phyloP scores from a whole-genome alignment of 2,113 vertebrate species.

The Gobiocypris rarus region DNA sequence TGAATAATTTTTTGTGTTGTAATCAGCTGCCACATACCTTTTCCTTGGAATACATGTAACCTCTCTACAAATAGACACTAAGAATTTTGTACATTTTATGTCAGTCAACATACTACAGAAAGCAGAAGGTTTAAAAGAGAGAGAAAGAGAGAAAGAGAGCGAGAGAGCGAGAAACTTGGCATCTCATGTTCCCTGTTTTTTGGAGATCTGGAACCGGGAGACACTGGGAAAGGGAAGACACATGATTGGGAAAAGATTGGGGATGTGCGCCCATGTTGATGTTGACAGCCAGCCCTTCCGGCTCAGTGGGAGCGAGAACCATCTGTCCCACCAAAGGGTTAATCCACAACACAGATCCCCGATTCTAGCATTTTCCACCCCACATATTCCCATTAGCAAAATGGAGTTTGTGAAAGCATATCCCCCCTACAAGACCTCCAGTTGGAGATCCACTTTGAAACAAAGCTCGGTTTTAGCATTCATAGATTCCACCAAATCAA shows the following conservation, averaged over 20 bases:
- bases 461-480: background rate
- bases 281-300: slow-evolving; percentile 48
- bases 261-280: slow-evolving; percentile 67
- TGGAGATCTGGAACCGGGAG: slow-evolving; percentile 16
- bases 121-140: background rate
- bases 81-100: background rate
- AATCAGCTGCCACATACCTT: background rate
- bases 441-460: background rate
- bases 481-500: background rate
- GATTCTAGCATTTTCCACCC: slow-evolving; percentile 51
- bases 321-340: slow-evolving; percentile 82
- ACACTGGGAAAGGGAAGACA: background rate
- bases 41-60: background rate
- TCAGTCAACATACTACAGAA: background rate
- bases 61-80: background rate
- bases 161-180: slow-evolving; percentile 15
- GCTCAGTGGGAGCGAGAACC: slow-evolving; percentile 69
- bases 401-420: slow-evolving; percentile 40
- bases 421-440: background rate
- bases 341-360: slow-evolving; percentile 77
- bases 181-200: background rate
- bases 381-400: slow-evolving; percentile 1
- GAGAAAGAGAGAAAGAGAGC: background rate
- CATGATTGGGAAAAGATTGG: slow-evolving; percentile 34
- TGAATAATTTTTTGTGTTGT: too few species aligned